Conservation (phyloP, 2,888 invertebrate genomes). For the Stomorhina lunata region DNA sequence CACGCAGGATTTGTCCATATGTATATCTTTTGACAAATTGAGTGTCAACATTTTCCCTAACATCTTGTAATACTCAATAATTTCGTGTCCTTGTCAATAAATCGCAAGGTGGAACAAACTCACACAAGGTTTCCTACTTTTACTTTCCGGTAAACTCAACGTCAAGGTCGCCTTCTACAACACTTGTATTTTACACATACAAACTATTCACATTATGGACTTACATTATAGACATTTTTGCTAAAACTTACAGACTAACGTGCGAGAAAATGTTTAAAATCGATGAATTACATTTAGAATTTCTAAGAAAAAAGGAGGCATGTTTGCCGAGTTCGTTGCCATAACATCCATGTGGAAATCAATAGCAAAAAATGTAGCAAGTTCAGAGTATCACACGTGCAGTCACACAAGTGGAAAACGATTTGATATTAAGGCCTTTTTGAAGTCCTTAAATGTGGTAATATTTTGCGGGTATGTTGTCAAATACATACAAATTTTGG, state of each 20-base stretch:
- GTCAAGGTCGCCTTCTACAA: slow-evolving; percentile 40
- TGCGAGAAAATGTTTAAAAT: slow-evolving; percentile 32
- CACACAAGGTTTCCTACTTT: slow-evolving; percentile 32
- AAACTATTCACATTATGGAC: not conserved
- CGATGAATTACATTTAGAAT: slow-evolving; percentile 15
- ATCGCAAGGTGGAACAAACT: slow-evolving; percentile 51
- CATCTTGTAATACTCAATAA: not conserved
- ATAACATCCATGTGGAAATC: slow-evolving; percentile 45
- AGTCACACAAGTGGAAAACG: not conserved
- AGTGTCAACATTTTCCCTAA: not conserved
- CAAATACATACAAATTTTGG: no score
- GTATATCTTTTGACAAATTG: no score
- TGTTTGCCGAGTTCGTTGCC: slow-evolving; percentile 51
- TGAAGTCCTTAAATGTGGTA: no score
- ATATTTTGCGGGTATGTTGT: no score
- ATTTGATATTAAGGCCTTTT: no score
- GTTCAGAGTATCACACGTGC: slow-evolving; percentile 29
- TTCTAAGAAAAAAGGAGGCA: slow-evolving; percentile 10
- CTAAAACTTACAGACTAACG: not conserved
- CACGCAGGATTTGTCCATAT: no score
- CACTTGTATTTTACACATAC: not conserved
- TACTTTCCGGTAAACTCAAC: slow-evolving; percentile 38
- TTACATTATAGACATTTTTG: no score
- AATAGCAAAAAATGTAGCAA: slow-evolving; percentile 38
- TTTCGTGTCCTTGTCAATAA: slow-evolving; percentile 38